Evolutionary conservation across 2,797 vertebrate species (phyloP), one percentile per base, ranked within the genome.

Genomic region (Ctenosaura bakeri): DNA sequence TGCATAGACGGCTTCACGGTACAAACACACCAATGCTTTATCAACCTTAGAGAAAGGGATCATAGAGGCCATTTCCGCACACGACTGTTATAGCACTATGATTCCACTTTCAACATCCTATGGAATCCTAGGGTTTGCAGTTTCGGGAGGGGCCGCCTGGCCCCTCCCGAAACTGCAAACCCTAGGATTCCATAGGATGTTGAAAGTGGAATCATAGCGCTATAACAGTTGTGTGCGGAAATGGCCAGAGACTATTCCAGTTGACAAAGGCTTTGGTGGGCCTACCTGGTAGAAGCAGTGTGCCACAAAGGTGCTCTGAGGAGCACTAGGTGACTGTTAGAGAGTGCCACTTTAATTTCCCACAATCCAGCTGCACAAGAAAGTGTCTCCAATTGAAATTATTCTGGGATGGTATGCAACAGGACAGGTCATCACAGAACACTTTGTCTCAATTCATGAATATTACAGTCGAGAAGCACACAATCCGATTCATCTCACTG

Each of bases 351-450:
- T 52, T 52, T 13, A 74, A 35, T 74, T 74, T n/a, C 52, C 52
- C 42, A 46, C 2, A 46, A 46, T 46, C 42, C 42, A 99, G 93
- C 96, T 99, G 50, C 99, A 99, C 96, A 99, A 99, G 97, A 98
- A 99, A 92, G 99, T 99, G 78, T 98, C 99, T 1, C 98, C 98
- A 71, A 99, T 98, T 52, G 99, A 99, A 94, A 98, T 99, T 94
- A 99, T 99, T 94, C 95, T 99, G 32, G 99, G 99, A 94, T 99
- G 98, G 98, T 99, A 99, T 0, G 99, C 99, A 85, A 99, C 99
- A 3, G 99, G 99, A 80, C 98, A 98, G 2, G 99, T 99, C 97
- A 99, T 99, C 97, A 99, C 99, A 1, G 99, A 99, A 59, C 98
- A 99, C 94, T 99, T 99, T 0, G 99, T 99, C 92, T 97, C 99